Evolutionary conservation across 2,888 invertebrate species (phyloP), one percentile per base, ranked within the genome.

Genomic region (Ctena decussata): DNA sequence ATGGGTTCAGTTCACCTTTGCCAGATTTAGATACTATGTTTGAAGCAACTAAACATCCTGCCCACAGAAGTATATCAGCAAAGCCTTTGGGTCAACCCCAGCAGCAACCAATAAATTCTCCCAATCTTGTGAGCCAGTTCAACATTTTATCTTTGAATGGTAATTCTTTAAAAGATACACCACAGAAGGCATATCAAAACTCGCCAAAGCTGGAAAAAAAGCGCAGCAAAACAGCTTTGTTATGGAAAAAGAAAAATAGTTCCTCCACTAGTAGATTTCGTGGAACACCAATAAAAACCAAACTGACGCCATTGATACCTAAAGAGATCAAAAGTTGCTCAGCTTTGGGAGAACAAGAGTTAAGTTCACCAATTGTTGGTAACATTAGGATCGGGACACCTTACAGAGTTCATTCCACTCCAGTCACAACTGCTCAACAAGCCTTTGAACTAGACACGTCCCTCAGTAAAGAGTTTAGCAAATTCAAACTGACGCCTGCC

Each of bases 251-350:
- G 30, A 78, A 72, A 74, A 74, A 39, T 27, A 72, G 37, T n/a
- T 82, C 82, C 12, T 82, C 82, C 12, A 78, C 78, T 27, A 82
- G 78, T 30, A 44, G 78, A 41, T 77, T 82, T 60, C 57, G 78
- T 24, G 82, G 82, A 6, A 82, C 82, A 6, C 82, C 82, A 30
- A 30, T 82, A 32, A 82, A 82, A 70, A 27, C 77, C 11, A 77
- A 74, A 72, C 30, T 82, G 21, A 57, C 82, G n/a, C 77, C 72
- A 15, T 27, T 49, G 8, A 71, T 77, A n/a, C 76, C 76, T 0
- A 72, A 44, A 24, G 60, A 46, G 15, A 41, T 46, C 21, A 77
- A 74, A 41, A 78, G 82, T 74, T 78, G 53, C 46, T 78, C 82
- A 0, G 32, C 72, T n/a, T 37, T 78, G 12, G 65, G 65, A 3